phyloP scores from a whole-genome alignment of 2,888 invertebrate species.

The Agrenia bidenticulata region DNA sequence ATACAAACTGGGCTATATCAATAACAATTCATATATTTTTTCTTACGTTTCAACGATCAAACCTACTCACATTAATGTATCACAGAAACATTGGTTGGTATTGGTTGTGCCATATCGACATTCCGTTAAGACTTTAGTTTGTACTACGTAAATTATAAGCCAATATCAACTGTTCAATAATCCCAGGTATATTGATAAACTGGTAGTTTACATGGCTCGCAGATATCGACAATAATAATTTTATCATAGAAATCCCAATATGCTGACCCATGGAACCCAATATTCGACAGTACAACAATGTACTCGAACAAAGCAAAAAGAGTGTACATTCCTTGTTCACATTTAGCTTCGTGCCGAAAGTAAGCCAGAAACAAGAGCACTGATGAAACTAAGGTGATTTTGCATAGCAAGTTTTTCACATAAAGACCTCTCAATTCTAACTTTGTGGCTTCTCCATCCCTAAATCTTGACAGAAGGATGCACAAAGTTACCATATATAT shows the following conservation, averaged over 20 bases:
- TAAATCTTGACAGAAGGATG: conserved; percentile 64
- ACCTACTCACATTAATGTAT: too few relatives aligned
- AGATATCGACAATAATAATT: conserved; percentile 40
- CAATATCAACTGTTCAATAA: too few relatives aligned
- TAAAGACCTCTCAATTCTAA: conserved; percentile 29
- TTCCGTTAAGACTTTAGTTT: too few relatives aligned
- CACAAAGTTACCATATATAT: conserved; percentile 83
- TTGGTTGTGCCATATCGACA: too few relatives aligned
- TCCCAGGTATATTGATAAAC: conserved; percentile 6
- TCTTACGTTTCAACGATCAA: too few relatives aligned
- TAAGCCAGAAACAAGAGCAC: conserved; percentile 29
- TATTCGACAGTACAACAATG: conserved; percentile 86
- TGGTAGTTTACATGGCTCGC: conserved; percentile 26
- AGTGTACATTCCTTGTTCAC: conserved; percentile 69
- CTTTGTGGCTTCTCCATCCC: conserved; percentile 15
- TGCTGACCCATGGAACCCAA: conserved; percentile 86
- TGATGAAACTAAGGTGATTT: conserved; percentile 28
- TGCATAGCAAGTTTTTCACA: conserved; percentile 32
- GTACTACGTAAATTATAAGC: too few relatives aligned
- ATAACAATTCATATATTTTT: too few relatives aligned
- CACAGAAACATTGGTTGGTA: too few relatives aligned
- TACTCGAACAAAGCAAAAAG: conserved; percentile 89
- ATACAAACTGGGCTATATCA: too few relatives aligned
- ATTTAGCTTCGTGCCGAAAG: conserved; percentile 35
- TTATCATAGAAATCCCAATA: conserved; percentile 75